Evolutionary conservation across 2,888 invertebrate genomes (phyloP), one percentile per base, ranked within the genome.

Genomic region (Bibio marci): DNA sequence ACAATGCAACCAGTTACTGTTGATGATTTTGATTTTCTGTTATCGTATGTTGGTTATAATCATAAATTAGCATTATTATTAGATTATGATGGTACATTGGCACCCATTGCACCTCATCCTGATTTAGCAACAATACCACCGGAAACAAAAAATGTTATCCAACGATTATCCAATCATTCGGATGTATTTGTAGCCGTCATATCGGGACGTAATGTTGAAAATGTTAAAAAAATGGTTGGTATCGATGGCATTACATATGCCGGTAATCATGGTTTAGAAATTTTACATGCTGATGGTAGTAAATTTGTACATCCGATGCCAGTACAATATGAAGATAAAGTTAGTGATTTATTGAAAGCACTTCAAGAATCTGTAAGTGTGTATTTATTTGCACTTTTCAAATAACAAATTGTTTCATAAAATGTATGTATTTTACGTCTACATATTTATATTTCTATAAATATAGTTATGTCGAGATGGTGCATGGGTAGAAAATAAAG

Each of bases 261-360:
- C 1, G 88, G 88, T 26, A 87, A 81, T 59, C 87, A 88, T 53
- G 88, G 87, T 1, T 57, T 88, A 43, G 87, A 88, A 64, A 87
- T 88, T 52, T 59, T 87, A 11, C 88, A 88, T 58, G 86, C 88
- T 0, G 88, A 88, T 52, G 87, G 87, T 40, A 86, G 82, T 52
- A 85, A 80, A 61, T 88, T 88, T 54, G 82, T 86, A 1, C 87
- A 87, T 59, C 87, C 88, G 1, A 86, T 88, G 83, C 88, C 88
- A 0, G 72, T 76, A 45, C 83, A 85, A 51, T 76, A 78, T 48
- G 81, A 85, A 50, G 78, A 74, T 45, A 83, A 82, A 59, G 83
- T 85, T 27, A 77, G 74, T 12, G 72, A 72, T 40, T 64, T 88
- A 28, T 70, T 86, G 48, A 80, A 83, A 52, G 70, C 76, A 1